Base-by-base conservation (phyloP, 2,797 vertebrate genomes). In the Enteromius thamalakanensis region DNA sequence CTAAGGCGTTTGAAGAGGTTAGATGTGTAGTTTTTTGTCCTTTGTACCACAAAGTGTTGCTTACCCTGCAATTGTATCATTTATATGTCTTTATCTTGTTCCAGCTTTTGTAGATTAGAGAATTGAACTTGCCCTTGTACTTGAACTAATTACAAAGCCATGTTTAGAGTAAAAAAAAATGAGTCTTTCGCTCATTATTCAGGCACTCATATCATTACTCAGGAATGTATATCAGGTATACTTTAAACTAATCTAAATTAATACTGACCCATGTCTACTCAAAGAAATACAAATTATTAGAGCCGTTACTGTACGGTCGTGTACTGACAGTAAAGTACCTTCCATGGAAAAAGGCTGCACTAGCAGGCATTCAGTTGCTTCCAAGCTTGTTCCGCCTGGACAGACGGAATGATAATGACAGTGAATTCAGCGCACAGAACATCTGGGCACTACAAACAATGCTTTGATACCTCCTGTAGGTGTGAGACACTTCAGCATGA, bases 381-480 rank as follows among this genome's bases (percentile, higher is more conserved):
- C 58, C 70, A 60, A 47, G 49, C 23, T 80, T 42, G 58, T 80
- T 58, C 12, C 23, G 37, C 58, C 55, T 58, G 79, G 86, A 76
- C 81, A 76, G 87, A 70, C 83, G 91, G 93, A 93, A 93, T 93
- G 92, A 92, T 94, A 94, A 94, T 95, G 91, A 94, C 90, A 93
- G 93, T 93, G 91, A 92, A 89, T 85, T 85, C 81, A 90, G 84
- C 70, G 76, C 79, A 87, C 71, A 87, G 89, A 95, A 95, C 94
- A 95, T 93, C 94, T 95, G 95, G 87, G 91, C 58, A 86, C 80
- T 45, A 9, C 32, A 89, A 86, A 89, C 90, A 76, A 87, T 80
- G 86, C 89, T 85, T 86, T 76, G 83, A 84, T 80, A 88, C 85
- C 81, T 78, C 68, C 71, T 87, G 85, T 89, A 93, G 91, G 91